phyloP scores from a whole-genome alignment of 2,888 invertebrate species.

The Brachyptera risi region DNA sequence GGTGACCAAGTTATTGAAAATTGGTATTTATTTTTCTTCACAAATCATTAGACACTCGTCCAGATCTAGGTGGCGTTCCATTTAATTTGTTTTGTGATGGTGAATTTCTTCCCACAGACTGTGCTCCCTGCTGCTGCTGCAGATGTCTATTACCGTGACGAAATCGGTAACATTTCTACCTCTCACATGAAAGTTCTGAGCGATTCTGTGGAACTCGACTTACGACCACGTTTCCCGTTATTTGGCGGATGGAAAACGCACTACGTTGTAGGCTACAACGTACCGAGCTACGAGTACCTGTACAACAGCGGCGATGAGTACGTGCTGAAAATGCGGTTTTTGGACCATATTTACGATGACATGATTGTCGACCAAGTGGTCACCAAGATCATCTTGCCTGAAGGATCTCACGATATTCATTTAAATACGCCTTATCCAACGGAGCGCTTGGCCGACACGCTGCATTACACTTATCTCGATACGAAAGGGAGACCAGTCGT shows the following conservation, averaged over 20 bases:
- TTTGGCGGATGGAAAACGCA: conserved; percentile 99
- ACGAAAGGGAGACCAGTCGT: conserved; percentile 90
- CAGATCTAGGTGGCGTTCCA: too few relatives aligned
- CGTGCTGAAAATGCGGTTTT: conserved; percentile 84
- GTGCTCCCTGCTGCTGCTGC: conserved; percentile 75
- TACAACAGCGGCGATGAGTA: conserved; percentile 76
- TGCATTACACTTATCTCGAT: conserved; percentile 93
- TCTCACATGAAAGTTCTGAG: conserved; percentile 84
- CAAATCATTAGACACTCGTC: too few relatives aligned
- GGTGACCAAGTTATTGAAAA: too few relatives aligned
- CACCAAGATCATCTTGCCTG: conserved; percentile 89
- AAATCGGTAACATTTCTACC: conserved; percentile 98
- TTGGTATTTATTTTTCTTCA: too few relatives aligned
- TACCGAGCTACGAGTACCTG: conserved; percentile 95
- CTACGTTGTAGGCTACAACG: conserved; percentile 94
- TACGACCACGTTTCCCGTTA: conserved; percentile 94
- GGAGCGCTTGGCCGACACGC: conserved; percentile 64
- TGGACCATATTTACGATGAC: conserved; percentile 96
- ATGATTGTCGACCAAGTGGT: conserved; percentile 88
- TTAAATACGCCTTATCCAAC: conserved; percentile 78
- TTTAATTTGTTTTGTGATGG: too few relatives aligned
- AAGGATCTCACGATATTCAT: conserved; percentile 80
- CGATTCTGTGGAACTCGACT: conserved; percentile 91
- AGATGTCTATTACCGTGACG: conserved; percentile 96
- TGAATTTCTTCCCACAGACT: conserved; percentile 46